Base-by-base conservation (phyloP, 2,888 invertebrate genomes). In the Eurytoma californica region DNA sequence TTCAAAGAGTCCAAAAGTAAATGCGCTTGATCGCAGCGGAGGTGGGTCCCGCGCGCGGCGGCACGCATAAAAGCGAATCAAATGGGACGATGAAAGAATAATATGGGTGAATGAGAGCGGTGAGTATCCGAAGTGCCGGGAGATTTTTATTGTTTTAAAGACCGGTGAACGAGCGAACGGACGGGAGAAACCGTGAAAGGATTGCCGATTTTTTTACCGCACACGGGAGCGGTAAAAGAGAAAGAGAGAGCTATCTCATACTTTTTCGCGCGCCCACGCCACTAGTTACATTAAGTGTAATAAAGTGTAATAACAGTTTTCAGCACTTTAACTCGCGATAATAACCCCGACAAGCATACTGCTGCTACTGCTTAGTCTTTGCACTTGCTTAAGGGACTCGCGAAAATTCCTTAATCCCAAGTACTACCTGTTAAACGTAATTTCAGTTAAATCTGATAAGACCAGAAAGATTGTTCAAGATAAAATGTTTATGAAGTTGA, bases 1-100 rank as follows among this genome's bases (percentile, higher is more conserved):
- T 76, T 80, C 76, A 73, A 77, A 73, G 80, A 80, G 80, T 77
- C 69, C 74, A 73, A 77, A 77, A 74, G 80, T 80, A 80, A 80
- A 80, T 77, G 80, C 77, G 77, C 69, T 77, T 80, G 69, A 28
- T 14, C 0, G 55, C 30, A 3, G 55, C 47, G 51, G 55, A 24
- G 9, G 55, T 53, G 51, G 28, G 51, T 3, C 51, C 13, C 1
- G 74, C 60, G 51, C 12, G 69, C 51, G 28, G 53, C 72, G 73
- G 66, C 30, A 24, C 39, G 70, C 77, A 80, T 80, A 77, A 39
- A 77, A 80, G 77, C 80, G 74, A 77, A 80, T 80, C 80, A 80
- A 80, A 80, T 73, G 80, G 57, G 53, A 80, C 69, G 77, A 69
- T 58, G 63, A 77, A 77, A 77, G 77, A 80, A 80, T 80, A 80